Conservation (phyloP, 2,797 vertebrate species). For the Harpagifer antarcticus region DNA sequence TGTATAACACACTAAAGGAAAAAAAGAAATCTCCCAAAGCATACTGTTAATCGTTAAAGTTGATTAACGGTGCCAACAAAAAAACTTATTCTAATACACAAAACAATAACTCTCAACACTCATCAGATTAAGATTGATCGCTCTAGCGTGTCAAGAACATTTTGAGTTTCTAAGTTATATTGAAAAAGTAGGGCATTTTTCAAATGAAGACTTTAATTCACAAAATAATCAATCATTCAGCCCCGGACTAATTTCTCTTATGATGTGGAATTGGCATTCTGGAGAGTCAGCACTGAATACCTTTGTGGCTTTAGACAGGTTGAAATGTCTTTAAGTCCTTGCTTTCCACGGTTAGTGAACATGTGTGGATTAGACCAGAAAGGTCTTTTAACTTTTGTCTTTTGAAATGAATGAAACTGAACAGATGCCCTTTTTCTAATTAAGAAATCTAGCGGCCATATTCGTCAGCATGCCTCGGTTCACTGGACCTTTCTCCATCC, state of each 20-base stretch:
- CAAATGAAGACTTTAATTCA: neutral
- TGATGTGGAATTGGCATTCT: neutral
- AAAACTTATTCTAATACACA: too few relatives aligned
- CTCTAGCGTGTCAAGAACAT: too few relatives aligned
- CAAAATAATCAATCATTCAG: slow-evolving; percentile 7
- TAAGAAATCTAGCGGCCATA: slow-evolving; percentile 40
- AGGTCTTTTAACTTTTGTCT: slow-evolving; percentile 37
- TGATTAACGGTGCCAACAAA: too few relatives aligned
- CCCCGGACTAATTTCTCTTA: neutral
- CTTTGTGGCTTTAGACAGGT: neutral
- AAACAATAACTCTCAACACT: too few relatives aligned
- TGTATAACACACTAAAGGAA: too few relatives aligned
- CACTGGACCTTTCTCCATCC: slow-evolving; percentile 22
- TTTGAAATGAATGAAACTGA: slow-evolving; percentile 59
- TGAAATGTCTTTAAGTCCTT: slow-evolving; percentile 25
- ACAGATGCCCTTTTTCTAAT: slow-evolving; percentile 48
- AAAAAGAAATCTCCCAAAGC: too few relatives aligned
- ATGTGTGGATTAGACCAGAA: slow-evolving; percentile 41
- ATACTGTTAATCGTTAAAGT: too few relatives aligned
- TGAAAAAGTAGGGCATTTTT: neutral
- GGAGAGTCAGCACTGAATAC: neutral
- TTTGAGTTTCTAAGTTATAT: too few relatives aligned
- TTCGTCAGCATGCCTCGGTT: slow-evolving; percentile 40
- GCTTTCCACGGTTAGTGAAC: slow-evolving; percentile 45
- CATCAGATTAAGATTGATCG: too few relatives aligned